These are phyloP conservation scores for Pelobates cultripes DNA, from an alignment of 2,797 vertebrate species.

Conservation along the genomic window DNA sequence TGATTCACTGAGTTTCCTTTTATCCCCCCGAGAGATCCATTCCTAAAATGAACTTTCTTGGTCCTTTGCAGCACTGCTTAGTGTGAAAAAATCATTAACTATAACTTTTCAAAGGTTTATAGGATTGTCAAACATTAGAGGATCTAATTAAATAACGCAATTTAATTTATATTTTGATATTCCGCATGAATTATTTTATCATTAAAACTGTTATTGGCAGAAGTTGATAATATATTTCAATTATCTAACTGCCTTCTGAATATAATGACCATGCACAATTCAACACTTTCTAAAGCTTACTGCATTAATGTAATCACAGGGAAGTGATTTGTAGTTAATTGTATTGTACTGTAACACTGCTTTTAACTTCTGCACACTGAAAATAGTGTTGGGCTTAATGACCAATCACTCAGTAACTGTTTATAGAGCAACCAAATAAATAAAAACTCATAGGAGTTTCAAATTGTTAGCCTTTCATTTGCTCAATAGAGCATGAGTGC, in stretches of 20 bases:
- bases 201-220: not conserved
- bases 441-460: not conserved
- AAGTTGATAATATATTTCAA: conserved; percentile 11
- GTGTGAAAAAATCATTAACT: too few species aligned
- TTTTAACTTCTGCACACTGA: not conserved
- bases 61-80: too few species aligned
- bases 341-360: not conserved
- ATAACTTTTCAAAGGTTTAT: too few species aligned
- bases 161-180: too few species aligned
- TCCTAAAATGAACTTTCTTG: too few species aligned
- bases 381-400: not conserved
- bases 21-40: too few species aligned
- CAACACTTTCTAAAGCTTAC: conserved; percentile 12
- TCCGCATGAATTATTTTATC: too few species aligned
- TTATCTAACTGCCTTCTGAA: conserved; percentile 20
- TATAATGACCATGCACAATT: not conserved
- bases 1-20: too few species aligned
- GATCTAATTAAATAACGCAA: too few species aligned
- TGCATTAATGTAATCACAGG: conserved; percentile 13
- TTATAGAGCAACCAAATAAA: not conserved
- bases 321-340: not conserved
- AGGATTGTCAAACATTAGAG: too few species aligned
- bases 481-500: not conserved
- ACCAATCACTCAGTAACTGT: not conserved
- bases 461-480: not conserved